Base-by-base conservation (phyloP, 2,113 vertebrate species). In the western clawed frog (Xenopus tropicalis) region DNA sequence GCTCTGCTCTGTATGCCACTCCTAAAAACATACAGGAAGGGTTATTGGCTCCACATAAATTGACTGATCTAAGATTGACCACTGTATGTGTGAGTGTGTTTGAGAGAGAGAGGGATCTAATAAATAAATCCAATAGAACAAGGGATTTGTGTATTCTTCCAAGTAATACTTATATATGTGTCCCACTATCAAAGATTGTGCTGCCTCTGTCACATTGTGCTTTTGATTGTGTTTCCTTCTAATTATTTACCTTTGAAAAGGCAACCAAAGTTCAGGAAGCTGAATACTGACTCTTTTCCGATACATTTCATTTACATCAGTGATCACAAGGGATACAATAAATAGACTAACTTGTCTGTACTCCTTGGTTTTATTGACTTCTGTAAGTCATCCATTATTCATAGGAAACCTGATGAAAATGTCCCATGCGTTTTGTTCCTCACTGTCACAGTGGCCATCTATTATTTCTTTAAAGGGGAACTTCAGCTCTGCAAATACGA, bases 311-410 rank as follows among this genome's bases (percentile, higher is more conserved):
- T 70, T 70, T 70, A 29, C 57, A 61, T 61, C 20, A 37, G 6
- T 37, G 29, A 37, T 61, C 43, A 51, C 25, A 56, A 43, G 59
- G 58, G 59, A 51, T 11, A 61, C 22, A 29, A 44, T 51, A 56
- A 69, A 12, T 20, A 37, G 29, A 37, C 29, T 37, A 37, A 37
- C 66, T 56, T 56, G 52, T 64, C 19, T 72, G n/a, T 25, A 72
- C 19, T 63, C 14, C 29, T 42, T 62, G 25, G 44, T 54, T 1
- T 64, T 72, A 64, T 72, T 64, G 44, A 64, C 29, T 52, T 64
- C 54, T 42, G n/a, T 52, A 42, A 52, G 44, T 63, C 70, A 72
- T 52, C 19, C 24, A 64, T 72, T 54, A 72, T 72, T 72, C 25
- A 72, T 9, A 14, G 58, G 23, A 58, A 72, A 54, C 61, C 69